A percentile compares a stretch with the other conserved stretches of the same genome.
Evolutionary conservation across 1,140 invertebrate genomes (phyloP).

Genomic region (Triops longicaudatus): DNA sequence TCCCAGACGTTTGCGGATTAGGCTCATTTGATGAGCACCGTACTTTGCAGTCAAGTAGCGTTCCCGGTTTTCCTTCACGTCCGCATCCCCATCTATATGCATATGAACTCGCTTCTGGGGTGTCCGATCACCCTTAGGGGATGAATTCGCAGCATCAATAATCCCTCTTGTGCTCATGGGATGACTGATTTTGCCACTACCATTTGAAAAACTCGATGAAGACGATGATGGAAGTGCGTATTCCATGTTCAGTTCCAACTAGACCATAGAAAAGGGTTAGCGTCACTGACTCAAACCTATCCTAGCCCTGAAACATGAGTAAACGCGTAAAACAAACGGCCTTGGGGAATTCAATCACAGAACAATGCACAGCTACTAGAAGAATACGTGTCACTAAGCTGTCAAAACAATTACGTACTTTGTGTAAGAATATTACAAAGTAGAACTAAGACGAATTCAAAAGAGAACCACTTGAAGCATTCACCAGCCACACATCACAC

Average conservation of each 20-base stretch:
- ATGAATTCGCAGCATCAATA: conserved; percentile 22
- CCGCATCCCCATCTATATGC: conserved; percentile 71
- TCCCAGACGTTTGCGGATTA: conserved; percentile 84
- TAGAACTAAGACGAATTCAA: neutral
- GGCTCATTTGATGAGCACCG: conserved; percentile 90
- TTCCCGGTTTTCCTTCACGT: conserved; percentile 74
- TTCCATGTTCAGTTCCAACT: neutral
- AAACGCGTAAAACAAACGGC: neutral
- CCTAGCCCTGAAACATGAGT: neutral
- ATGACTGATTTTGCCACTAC: neutral
- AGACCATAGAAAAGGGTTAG: neutral
- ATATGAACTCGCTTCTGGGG: conserved; percentile 55
- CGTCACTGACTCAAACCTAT: neutral
- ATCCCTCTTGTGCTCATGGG: conserved; percentile 26
- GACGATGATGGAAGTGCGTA: neutral
- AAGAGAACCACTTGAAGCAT: neutral
- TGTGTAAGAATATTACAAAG: neutral
- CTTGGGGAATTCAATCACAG: neutral
- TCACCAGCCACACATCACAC: conserved; percentile 1
- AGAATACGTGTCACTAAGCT: neutral
- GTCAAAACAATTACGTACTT: neutral
- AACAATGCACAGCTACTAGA: neutral
- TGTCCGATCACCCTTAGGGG: conserved; percentile 17
- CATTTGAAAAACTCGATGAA: neutral
- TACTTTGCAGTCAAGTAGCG: conserved; percentile 96